A percentile compares a stretch with the other conserved stretches of the same genome.
Conservation (phyloP, 2,113 vertebrate species). For the Petaurus breviceps region DNA sequence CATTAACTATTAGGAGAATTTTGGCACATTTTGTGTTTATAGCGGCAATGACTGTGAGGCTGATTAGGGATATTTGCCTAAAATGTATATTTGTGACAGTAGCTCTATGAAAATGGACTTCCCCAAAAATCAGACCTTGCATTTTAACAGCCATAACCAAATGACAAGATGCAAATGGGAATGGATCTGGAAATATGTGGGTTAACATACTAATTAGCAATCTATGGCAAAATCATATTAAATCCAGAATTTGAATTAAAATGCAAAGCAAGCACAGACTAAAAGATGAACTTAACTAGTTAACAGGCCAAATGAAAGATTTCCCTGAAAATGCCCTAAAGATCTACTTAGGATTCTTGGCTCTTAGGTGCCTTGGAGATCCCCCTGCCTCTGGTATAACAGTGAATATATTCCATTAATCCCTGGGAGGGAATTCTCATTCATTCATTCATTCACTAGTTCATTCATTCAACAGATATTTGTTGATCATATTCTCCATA, state of each 20-base stretch:
- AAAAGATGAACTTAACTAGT: conserved; percentile 17
- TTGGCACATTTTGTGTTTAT: neutral
- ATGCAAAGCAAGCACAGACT: conserved; percentile 1
- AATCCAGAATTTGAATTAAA: conserved; percentile 26
- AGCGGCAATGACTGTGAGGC: conserved; percentile 49
- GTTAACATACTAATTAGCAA: conserved; percentile 44
- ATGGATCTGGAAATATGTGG: conserved; percentile 22
- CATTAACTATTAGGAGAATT: conserved; percentile 31
- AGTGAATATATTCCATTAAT: neutral
- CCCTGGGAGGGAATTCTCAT: neutral
- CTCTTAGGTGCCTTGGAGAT: neutral
- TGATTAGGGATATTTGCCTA: conserved; percentile 51
- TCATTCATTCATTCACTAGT: neutral
- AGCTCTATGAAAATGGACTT: conserved; percentile 26
- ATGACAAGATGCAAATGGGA: conserved; percentile 37
- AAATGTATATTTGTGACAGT: conserved; percentile 43
- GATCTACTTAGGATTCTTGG: neutral
- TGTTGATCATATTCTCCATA: neutral
- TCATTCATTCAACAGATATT: neutral
- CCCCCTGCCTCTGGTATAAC: neutral
- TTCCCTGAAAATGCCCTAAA: conserved; percentile 25
- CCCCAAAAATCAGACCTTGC: conserved; percentile 17
- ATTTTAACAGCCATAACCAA: conserved; percentile 50
- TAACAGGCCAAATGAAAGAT: conserved; percentile 20
- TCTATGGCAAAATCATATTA: conserved; percentile 31